Percentiles rank a stretch among this genome's conserved stretches.
These are phyloP conservation scores for Psophia crepitans DNA, from an alignment of 2,113 vertebrate genomes.

Conservation along the genomic window DNA sequence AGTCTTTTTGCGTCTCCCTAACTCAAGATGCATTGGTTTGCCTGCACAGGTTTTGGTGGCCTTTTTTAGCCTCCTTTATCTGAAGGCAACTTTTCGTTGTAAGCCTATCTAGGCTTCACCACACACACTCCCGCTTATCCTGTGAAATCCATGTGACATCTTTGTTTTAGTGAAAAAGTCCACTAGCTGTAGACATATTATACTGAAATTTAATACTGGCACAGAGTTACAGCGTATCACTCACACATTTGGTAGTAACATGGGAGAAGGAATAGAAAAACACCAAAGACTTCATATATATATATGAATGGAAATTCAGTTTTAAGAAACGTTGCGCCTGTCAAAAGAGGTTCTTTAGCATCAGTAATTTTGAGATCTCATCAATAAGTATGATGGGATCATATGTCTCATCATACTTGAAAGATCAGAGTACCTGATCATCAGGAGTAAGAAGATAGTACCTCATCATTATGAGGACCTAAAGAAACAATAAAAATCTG, in stretches of 20 bases:
- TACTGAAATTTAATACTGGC: neutral
- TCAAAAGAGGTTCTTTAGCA: too few relatives aligned
- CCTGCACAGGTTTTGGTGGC: neutral
- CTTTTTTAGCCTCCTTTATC: neutral
- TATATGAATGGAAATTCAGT: neutral
- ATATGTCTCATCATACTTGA: neutral
- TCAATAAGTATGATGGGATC: neutral
- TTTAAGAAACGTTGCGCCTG: neutral
- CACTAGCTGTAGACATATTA: neutral
- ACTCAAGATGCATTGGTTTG: neutral
- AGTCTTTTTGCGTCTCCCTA: neutral
- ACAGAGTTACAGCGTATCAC: neutral
- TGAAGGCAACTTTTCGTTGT: neutral
- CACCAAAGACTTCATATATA: neutral
- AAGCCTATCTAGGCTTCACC: neutral
- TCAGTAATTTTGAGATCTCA: neutral
- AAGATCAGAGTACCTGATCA: neutral
- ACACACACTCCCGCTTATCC: accelerated
- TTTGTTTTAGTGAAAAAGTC: neutral
- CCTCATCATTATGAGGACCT: neutral
- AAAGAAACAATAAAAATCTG: neutral
- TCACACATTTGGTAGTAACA: neutral
- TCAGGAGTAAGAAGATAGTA: neutral
- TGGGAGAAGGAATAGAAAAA: neutral
- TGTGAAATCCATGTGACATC: neutral